These are phyloP conservation scores for Squalus acanthias DNA, from an alignment of 2,797 vertebrate species.

Conservation along the genomic window DNA sequence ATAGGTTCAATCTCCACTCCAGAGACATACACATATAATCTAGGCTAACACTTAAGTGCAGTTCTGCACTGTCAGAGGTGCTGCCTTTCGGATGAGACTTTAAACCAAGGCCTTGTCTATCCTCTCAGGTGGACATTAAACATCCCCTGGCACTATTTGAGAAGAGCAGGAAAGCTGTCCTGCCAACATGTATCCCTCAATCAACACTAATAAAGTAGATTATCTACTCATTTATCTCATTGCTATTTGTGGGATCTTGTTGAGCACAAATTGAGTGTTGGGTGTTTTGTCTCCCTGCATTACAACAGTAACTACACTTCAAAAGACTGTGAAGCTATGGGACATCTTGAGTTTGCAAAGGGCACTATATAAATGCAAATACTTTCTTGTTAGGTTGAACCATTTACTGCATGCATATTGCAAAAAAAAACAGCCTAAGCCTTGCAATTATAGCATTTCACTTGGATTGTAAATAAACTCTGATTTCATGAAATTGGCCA, in stretches of 20 bases:
- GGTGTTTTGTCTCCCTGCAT: background rate
- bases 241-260: too few species aligned
- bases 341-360: background rate
- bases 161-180: background rate
- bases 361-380: background rate
- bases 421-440: background rate
- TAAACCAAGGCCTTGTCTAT: background rate
- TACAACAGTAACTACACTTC: background rate
- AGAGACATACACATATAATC: background rate
- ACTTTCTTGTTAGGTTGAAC: background rate
- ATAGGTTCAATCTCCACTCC: background rate
- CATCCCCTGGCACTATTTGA: background rate
- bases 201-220: background rate
- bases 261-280: background rate
- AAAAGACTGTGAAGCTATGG: background rate
- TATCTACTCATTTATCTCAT: background rate
- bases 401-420: background rate
- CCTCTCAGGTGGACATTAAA: background rate
- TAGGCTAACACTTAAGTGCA: background rate
- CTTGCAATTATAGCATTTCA: background rate
- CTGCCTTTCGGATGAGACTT: background rate
- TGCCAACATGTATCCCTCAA: background rate
- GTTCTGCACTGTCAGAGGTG: background rate
- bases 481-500: constrained; percentile 2
- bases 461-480: background rate